Conservation (phyloP, 2,888 invertebrate genomes). For the Drosophila kuntzei region DNA sequence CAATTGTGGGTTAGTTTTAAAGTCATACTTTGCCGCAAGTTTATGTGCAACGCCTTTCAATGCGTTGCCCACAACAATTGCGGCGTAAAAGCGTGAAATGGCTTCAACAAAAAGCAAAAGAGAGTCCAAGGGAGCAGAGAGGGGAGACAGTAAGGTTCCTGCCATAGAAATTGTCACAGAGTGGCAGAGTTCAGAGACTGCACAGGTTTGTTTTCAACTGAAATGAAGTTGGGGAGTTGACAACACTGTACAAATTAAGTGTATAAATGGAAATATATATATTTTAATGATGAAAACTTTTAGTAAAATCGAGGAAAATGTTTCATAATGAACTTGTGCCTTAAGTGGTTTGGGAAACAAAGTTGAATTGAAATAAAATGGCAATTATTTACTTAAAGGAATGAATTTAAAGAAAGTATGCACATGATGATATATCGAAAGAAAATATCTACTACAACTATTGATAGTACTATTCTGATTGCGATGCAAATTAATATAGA, state of each 20-base stretch:
- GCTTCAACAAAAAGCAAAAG: constrained; percentile 52
- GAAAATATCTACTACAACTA: too few species aligned
- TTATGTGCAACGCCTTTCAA: constrained; percentile 60
- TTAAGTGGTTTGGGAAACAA: not conserved
- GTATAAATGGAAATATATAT: not conserved
- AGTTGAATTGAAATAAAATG: not conserved
- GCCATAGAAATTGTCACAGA: constrained; percentile 78
- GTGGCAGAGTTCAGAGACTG: constrained; percentile 74
- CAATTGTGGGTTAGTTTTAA: constrained; percentile 76
- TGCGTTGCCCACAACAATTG: constrained; percentile 76
- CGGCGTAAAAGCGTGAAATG: constrained; percentile 81
- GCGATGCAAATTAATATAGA: too few species aligned
- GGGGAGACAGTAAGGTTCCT: constrained; percentile 3
- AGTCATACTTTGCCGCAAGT: constrained; percentile 70
- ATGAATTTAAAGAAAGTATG: too few species aligned
- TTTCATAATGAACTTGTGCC: not conserved
- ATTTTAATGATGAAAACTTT: not conserved
- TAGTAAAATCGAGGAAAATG: not conserved
- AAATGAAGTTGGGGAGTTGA: constrained; percentile 67
- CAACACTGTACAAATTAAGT: constrained; percentile 39
- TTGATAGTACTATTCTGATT: too few species aligned
- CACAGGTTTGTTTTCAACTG: constrained; percentile 49
- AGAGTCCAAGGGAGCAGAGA: not conserved
- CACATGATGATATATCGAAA: too few species aligned
- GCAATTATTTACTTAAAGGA: too few species aligned